phyloP scores from a whole-genome alignment of 2,888 invertebrate species.

The Tricholauxania praeusta region DNA sequence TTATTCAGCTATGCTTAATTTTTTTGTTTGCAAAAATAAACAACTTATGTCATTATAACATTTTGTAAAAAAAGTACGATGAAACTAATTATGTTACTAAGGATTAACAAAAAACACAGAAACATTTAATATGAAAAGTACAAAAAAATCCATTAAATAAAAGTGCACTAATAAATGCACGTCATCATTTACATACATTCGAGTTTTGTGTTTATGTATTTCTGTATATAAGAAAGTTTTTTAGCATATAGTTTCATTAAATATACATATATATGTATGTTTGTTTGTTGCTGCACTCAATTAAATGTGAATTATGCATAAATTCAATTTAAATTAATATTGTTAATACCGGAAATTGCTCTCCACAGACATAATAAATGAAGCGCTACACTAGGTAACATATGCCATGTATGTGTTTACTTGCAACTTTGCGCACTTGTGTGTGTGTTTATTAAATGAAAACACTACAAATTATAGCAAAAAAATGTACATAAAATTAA shows the following conservation, averaged over 20 bases:
- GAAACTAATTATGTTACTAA: background rate
- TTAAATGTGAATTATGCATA: constrained; percentile 33
- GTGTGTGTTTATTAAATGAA: background rate
- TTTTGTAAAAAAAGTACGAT: background rate
- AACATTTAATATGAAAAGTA: constrained; percentile 39
- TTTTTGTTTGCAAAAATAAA: background rate
- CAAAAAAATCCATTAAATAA: constrained; percentile 47
- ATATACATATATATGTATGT: background rate
- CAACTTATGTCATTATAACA: background rate
- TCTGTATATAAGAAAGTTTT: background rate
- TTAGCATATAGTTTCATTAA: too few relatives aligned
- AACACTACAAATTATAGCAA: too few relatives aligned
- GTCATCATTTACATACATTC: background rate
- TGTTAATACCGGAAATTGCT: constrained; percentile 35
- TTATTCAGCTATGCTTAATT: background rate
- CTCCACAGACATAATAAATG: constrained; percentile 28
- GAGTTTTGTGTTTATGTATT: background rate
- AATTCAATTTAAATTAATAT: constrained; percentile 35
- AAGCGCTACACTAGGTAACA: constrained; percentile 2
- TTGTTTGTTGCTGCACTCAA: constrained; percentile 28
- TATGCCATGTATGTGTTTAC: constrained; percentile 8
- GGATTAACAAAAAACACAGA: constrained; percentile 1
- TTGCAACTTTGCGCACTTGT: background rate
- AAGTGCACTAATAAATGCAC: constrained; percentile 41
- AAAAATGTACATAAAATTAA: too few relatives aligned